A percentile compares a stretch with the other conserved stretches of the same genome.
Conservation (phyloP, 2,888 invertebrate species). For the Cartodere bifasciata region DNA sequence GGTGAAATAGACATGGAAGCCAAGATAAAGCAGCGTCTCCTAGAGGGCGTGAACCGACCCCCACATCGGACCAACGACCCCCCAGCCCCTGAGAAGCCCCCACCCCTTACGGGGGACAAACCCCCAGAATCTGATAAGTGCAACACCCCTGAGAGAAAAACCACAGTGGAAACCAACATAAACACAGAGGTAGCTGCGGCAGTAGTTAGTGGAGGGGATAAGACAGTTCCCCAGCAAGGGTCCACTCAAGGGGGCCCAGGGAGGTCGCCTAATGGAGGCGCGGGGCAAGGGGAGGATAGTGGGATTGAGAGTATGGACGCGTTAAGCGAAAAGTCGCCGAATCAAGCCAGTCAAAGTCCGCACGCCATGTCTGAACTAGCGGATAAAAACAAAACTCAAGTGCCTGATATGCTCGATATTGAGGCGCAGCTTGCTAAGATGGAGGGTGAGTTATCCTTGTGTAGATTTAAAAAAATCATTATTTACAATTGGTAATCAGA, state of each 20-base stretch:
- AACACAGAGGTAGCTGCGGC: slow-evolving; percentile 5
- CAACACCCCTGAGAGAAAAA: slow-evolving; percentile 29
- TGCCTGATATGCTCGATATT: slow-evolving; percentile 49
- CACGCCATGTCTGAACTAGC: slow-evolving; percentile 30
- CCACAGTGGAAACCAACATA: slow-evolving; percentile 15
- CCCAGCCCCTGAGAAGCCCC: slow-evolving; percentile 18
- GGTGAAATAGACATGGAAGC: slow-evolving; percentile 40
- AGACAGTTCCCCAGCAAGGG: slow-evolving; percentile 13
- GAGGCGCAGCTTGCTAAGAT: slow-evolving; percentile 60
- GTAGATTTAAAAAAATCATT: too few relatives aligned
- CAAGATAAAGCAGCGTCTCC: slow-evolving; percentile 44
- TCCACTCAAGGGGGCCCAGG: too few relatives aligned
- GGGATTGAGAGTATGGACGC: slow-evolving; percentile 91
- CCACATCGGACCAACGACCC: slow-evolving; percentile 26
- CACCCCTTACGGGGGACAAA: slow-evolving; percentile 26
- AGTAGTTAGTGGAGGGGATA: slow-evolving; percentile 9
- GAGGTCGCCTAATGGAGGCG: slow-evolving; percentile 33
- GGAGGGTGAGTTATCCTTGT: slow-evolving; percentile 36
- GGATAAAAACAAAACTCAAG: slow-evolving; percentile 27
- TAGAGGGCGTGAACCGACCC: slow-evolving; percentile 34
- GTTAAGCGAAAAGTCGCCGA: slow-evolving; percentile 69
- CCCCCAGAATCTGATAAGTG: slow-evolving; percentile 32
- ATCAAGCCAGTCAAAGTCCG: slow-evolving; percentile 69
- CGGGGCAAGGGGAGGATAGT: slow-evolving; percentile 68
- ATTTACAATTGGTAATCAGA: too few relatives aligned